Conservation (phyloP, 2,113 vertebrate species). For the Labrus mixtus region DNA sequence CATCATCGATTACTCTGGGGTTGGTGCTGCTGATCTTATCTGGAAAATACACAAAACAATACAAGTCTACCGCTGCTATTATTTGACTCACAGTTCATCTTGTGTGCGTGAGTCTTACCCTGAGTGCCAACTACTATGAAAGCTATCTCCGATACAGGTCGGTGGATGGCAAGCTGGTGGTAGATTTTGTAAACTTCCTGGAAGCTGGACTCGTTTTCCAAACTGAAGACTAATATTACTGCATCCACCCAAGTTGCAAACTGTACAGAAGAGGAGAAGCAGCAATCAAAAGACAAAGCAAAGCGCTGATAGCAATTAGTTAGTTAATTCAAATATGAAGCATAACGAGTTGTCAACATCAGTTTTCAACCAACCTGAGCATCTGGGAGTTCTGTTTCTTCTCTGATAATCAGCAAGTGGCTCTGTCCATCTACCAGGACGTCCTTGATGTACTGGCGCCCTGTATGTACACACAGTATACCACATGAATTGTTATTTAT, state of each 20-base stretch:
- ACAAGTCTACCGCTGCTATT: not conserved
- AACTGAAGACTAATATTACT: conserved; percentile 95
- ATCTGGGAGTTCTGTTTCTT: conserved; percentile 90
- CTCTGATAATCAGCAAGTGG: conserved; percentile 93
- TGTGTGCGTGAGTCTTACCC: conserved; percentile 78
- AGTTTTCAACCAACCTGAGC: conserved; percentile 84
- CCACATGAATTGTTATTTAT: not conserved
- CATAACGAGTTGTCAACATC: not conserved
- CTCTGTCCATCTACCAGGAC: conserved; percentile 84
- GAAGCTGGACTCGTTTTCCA: conserved; percentile 96
- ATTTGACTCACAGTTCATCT: not conserved
- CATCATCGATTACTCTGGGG: conserved; percentile 91
- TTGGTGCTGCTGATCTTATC: conserved; percentile 95
- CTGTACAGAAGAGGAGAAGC: conserved; percentile 70
- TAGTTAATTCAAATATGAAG: not conserved
- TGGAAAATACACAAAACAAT: conserved; percentile 56
- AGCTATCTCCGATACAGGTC: conserved; percentile 83
- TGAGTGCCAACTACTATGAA: conserved; percentile 94
- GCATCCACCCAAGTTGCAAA: conserved; percentile 95
- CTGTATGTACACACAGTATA: conserved; percentile 71
- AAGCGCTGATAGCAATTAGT: not conserved
- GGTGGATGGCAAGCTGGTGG: conserved; percentile 85
- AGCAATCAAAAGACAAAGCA: not conserved
- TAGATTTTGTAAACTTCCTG: conserved; percentile 91
- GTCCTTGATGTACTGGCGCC: conserved; percentile 94